Conservation (phyloP, 2,797 vertebrate genomes). For the Catostomus latipinnis region DNA sequence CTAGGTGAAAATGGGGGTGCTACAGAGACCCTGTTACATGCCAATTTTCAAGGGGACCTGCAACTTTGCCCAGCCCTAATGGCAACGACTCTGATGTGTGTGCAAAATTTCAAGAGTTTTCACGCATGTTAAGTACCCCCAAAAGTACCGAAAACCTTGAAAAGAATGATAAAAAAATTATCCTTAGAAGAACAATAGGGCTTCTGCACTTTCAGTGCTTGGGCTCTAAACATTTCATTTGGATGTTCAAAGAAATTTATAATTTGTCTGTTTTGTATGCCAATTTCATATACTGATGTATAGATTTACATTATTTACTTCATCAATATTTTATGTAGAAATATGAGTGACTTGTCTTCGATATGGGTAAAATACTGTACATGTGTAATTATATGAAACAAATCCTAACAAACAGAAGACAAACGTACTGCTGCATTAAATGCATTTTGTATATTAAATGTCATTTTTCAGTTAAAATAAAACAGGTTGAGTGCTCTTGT, state of each 20-base stretch:
- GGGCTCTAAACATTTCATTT: neutral
- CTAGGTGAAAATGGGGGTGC: too few relatives aligned
- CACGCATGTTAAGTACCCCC: too few relatives aligned
- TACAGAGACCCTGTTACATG: too few relatives aligned
- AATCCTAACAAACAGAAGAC: neutral
- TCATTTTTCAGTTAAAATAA: neutral
- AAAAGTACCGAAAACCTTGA: too few relatives aligned
- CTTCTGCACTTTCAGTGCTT: too few relatives aligned
- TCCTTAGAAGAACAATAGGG: too few relatives aligned
- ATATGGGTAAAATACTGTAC: neutral
- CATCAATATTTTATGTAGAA: neutral
- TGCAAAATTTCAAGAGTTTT: too few relatives aligned
- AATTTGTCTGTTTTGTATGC: neutral
- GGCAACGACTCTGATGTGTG: too few relatives aligned
- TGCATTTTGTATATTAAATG: neutral
- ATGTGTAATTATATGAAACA: neutral
- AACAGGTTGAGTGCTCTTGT: neutral
- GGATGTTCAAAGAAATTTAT: neutral
- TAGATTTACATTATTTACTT: neutral
- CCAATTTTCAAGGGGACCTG: too few relatives aligned
- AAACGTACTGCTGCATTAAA: neutral
- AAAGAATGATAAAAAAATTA: too few relatives aligned
- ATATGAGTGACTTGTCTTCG: neutral
- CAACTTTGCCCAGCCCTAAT: too few relatives aligned
- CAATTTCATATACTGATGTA: neutral